phyloP scores from a whole-genome alignment of 1,140 invertebrate species.

The Drosophila sechellia region DNA sequence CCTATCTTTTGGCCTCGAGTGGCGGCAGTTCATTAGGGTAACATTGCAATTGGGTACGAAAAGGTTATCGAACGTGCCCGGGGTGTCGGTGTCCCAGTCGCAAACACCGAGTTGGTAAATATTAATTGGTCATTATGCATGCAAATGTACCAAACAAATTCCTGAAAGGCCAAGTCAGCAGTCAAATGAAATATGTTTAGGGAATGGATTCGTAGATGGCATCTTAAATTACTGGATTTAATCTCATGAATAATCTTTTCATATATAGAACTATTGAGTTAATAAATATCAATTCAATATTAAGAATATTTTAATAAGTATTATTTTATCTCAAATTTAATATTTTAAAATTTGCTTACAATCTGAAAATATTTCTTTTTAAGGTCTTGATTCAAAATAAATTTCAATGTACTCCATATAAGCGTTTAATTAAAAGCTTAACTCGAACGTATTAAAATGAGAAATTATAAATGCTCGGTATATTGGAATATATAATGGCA shows the following conservation, averaged over 20 bases:
- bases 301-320: too few species aligned
- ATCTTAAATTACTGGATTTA: constrained; percentile 10
- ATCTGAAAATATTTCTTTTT: too few species aligned
- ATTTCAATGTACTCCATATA: not conserved
- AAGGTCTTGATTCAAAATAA: not conserved
- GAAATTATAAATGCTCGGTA: constrained; percentile 31
- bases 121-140: constrained; percentile 42
- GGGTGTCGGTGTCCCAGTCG: constrained; percentile 1
- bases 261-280: not conserved
- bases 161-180: not conserved
- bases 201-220: not conserved
- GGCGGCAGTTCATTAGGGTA: constrained; percentile 74
- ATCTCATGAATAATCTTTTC: not conserved
- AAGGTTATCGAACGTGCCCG: constrained; percentile 35
- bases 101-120: constrained; percentile 9
- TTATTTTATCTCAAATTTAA: not conserved
- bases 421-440: constrained; percentile 10
- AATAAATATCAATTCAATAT: too few species aligned
- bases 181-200: constrained; percentile 15
- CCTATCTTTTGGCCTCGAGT: constrained; percentile 26
- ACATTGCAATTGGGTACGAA: constrained; percentile 39
- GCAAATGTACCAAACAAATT: constrained; percentile 32
- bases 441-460: constrained; percentile 21
- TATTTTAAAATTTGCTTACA: too few species aligned
- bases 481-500: constrained; percentile 41